Percentiles rank a stretch among this genome's conserved stretches.
phyloP scores from a whole-genome alignment of 2,888 invertebrate genomes.

The Vannuccia rotundouncinata region DNA sequence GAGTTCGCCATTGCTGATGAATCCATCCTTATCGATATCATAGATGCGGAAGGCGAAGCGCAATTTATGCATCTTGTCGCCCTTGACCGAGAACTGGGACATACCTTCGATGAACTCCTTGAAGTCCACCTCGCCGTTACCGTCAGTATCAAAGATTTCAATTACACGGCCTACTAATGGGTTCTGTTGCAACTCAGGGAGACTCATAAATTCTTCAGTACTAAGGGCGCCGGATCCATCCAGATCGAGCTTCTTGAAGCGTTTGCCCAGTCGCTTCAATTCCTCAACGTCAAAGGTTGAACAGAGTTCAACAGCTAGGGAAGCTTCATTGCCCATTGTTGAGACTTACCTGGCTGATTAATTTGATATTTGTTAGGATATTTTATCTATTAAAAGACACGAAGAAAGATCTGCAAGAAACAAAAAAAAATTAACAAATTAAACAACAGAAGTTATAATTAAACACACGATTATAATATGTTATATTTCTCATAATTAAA shows the following conservation, averaged over 20 bases:
- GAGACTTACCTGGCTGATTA: no score
- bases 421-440: no score
- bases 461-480: no score
- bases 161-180: conserved; percentile 98
- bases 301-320: conserved; percentile 91
- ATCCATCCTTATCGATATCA: conserved; percentile 99
- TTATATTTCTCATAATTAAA: no score
- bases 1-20: conserved; percentile 91
- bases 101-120: conserved; percentile 98
- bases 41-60: conserved; percentile 98
- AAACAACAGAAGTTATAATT: no score
- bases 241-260: conserved; percentile 93
- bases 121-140: conserved; percentile 91
- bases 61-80: conserved; percentile 96
- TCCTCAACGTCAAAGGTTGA: conserved; percentile 98
- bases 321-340: conserved; percentile 80
- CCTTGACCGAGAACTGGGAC: conserved; percentile 97
- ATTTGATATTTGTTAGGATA: no score
- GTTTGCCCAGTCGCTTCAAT: conserved; percentile 92
- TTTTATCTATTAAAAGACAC: no score
- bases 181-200: conserved; percentile 98
- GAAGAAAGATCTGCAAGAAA: no score
- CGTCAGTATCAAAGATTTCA: conserved; percentile 98
- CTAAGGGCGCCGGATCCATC: conserved; percentile 97
- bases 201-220: conserved; percentile 98